phyloP scores from a whole-genome alignment of 2,888 invertebrate genomes.

The Synanthedon vespiformis region DNA sequence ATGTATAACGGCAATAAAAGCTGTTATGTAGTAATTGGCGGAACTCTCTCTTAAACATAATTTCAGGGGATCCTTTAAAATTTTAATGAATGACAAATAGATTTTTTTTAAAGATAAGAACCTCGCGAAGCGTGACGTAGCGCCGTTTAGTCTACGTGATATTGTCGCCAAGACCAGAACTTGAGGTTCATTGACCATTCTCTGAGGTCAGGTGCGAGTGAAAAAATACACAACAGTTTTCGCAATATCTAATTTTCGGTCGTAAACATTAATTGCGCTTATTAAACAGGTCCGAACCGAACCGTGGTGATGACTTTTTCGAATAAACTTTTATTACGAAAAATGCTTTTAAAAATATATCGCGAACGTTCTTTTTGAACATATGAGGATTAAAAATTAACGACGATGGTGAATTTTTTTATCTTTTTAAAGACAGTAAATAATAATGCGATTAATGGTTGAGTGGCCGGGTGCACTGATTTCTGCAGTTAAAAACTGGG shows the following conservation, averaged over 20 bases:
- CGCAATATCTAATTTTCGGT: slow-evolving; percentile 51
- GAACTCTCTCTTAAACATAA: slow-evolving; percentile 27
- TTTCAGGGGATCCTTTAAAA: slow-evolving; percentile 14
- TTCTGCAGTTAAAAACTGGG: too few relatives aligned
- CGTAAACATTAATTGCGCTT: slow-evolving; percentile 47
- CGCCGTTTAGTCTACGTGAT: slow-evolving; percentile 44
- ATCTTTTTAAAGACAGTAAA: too few relatives aligned
- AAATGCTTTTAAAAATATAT: background rate
- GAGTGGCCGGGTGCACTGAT: too few relatives aligned
- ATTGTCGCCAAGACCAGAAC: slow-evolving; percentile 24
- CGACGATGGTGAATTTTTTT: background rate
- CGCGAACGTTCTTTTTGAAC: background rate
- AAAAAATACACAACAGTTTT: slow-evolving; percentile 36
- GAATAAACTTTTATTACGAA: background rate
- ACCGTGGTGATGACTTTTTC: background rate
- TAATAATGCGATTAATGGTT: too few relatives aligned
- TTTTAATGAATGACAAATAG: slow-evolving; percentile 15
- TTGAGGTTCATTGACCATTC: slow-evolving; percentile 46
- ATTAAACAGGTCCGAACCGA: slow-evolving; percentile 18
- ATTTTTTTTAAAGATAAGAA: slow-evolving; percentile 11
- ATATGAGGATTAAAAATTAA: background rate
- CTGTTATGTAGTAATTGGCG: slow-evolving; percentile 8
- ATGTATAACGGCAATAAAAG: slow-evolving; percentile 4
- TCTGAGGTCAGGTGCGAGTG: slow-evolving; percentile 44
- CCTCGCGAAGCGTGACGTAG: slow-evolving; percentile 31